Evolutionary conservation across 2,888 invertebrate species (phyloP).

Genomic region (Capitulum mitella): DNA sequence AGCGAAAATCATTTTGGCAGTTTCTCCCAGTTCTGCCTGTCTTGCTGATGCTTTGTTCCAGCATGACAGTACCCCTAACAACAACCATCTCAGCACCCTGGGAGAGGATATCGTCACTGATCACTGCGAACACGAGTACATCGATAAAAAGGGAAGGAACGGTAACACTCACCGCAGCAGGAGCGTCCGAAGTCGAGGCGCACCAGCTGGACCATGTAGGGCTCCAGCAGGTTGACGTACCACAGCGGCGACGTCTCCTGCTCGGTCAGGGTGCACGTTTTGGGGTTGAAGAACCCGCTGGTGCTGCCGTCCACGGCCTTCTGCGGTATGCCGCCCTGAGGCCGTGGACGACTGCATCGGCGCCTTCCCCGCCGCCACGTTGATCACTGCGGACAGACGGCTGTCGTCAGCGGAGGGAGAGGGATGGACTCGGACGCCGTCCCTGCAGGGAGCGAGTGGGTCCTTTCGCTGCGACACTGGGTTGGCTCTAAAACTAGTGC

Average conservation of each 20-base stretch:
- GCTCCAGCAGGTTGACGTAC: conserved; percentile 85
- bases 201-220: conserved; percentile 90
- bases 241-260: conserved; percentile 35
- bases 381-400: conserved; percentile 60
- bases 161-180: conserved; percentile 84
- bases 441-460: no score
- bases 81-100: no score
- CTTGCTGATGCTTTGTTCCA: no score
- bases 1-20: no score
- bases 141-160: no score
- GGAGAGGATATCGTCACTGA: no score
- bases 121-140: no score
- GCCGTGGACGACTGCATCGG: conserved; percentile 69
- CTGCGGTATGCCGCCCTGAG: conserved; percentile 68
- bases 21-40: no score
- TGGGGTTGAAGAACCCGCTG: conserved; percentile 66
- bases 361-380: conserved; percentile 89
- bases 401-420: not conserved
- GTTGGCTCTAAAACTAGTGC: no score
- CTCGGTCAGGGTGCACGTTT: conserved; percentile 74
- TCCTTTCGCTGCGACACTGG: no score
- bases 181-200: conserved; percentile 82
- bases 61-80: no score
- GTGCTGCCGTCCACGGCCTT: conserved; percentile 87
- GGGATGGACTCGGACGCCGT: no score